phyloP scores from a whole-genome alignment of 1,140 invertebrate species.

The Hypothenemus hampei region DNA sequence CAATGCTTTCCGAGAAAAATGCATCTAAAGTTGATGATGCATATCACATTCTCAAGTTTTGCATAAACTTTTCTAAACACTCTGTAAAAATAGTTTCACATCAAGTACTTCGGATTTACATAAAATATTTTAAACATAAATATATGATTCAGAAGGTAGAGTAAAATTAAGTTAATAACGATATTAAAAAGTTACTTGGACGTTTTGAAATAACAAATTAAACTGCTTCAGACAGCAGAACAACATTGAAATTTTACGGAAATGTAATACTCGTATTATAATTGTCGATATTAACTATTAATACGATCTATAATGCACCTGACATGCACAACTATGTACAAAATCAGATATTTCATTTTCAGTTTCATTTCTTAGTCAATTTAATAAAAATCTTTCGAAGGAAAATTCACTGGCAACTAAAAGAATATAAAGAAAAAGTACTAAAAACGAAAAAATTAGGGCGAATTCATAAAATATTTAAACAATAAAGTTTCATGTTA shows the following conservation, averaged over 20 bases:
- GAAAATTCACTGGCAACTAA: constrained; percentile 21
- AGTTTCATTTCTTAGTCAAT: constrained; percentile 24
- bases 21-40: no score
- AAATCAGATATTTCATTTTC: constrained; percentile 26
- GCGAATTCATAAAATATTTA: constrained; percentile 9
- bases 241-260: constrained; percentile 30
- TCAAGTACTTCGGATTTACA: constrained; percentile 34
- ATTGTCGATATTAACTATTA: constrained; percentile 26
- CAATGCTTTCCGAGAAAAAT: no score
- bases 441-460: constrained; percentile 19
- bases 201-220: constrained; percentile 42
- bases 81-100: constrained; percentile 34
- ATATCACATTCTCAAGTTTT: no score
- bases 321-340: constrained; percentile 14
- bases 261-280: constrained; percentile 23
- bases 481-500: constrained; percentile 27
- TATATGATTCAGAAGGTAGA: constrained; percentile 31
- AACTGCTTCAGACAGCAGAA: constrained; percentile 39
- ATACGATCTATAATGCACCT: constrained; percentile 27
- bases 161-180: constrained; percentile 39
- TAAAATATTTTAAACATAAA: constrained; percentile 35
- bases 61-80: no score
- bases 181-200: constrained; percentile 40
- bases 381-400: constrained; percentile 23
- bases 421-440: constrained; percentile 27